Evolutionary conservation across 2,888 invertebrate genomes (phyloP).

Genomic region (Xiphydria camelus): DNA sequence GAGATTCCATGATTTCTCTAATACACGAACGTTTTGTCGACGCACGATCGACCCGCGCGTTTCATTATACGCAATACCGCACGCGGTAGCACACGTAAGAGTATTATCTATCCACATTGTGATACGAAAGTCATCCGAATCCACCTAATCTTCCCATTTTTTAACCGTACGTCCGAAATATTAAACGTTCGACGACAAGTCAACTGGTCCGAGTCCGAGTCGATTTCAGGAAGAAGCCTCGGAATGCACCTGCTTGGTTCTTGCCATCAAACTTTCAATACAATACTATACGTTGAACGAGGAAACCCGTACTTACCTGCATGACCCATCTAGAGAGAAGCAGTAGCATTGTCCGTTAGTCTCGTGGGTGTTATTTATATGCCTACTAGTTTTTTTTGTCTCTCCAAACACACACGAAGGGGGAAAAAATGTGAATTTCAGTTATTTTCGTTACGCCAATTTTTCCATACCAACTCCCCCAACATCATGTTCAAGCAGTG

Average conservation of each 20-base stretch:
- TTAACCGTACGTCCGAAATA: too few relatives aligned
- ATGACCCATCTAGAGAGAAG: not conserved
- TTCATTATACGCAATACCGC: not conserved
- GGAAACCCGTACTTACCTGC: not conserved
- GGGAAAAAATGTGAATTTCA: too few relatives aligned
- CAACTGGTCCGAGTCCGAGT: too few relatives aligned
- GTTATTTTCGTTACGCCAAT: not conserved
- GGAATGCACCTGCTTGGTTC: too few relatives aligned
- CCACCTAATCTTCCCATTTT: too few relatives aligned
- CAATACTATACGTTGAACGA: not conserved
- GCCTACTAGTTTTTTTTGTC: not conserved
- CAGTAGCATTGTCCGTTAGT: not conserved
- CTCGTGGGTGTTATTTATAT: not conserved
- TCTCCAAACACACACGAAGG: too few relatives aligned
- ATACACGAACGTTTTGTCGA: not conserved
- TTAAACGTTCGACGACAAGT: too few relatives aligned
- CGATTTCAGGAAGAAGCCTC: too few relatives aligned
- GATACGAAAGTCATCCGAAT: too few relatives aligned
- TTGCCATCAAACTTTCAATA: too few relatives aligned
- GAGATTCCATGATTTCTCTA: not conserved
- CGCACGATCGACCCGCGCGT: not conserved
- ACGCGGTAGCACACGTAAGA: not conserved
- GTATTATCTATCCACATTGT: too few relatives aligned
- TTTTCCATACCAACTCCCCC: not conserved
- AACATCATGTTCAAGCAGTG: constrained; percentile 56